Conservation (phyloP, 2,113 vertebrate species). For the Turnix velox region DNA sequence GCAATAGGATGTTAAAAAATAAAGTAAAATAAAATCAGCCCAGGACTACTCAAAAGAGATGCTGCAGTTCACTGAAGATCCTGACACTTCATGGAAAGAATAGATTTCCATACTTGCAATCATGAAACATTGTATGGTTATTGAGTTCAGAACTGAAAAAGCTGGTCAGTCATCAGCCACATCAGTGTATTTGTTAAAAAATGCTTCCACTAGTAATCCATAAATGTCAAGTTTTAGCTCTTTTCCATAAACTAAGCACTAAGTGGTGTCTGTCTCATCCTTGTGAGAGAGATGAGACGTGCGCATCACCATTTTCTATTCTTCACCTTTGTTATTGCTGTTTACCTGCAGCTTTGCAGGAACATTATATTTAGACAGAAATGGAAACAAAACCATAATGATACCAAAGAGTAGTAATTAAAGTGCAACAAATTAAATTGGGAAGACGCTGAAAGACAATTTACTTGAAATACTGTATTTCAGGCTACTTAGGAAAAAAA, state of each 20-base stretch:
- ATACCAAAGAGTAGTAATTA: slow-evolving; percentile 23
- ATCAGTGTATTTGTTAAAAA: too few relatives aligned
- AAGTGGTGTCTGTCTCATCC: not conserved
- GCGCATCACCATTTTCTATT: not conserved
- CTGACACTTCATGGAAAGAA: not conserved
- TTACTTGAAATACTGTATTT: not conserved
- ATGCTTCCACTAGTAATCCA: not conserved
- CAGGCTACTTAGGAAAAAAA: not conserved
- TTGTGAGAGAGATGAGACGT: not conserved
- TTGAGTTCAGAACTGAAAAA: too few relatives aligned
- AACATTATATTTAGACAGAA: not conserved
- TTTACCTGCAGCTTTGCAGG: not conserved
- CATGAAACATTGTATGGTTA: too few relatives aligned
- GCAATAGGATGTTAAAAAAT: not conserved
- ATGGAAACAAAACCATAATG: not conserved
- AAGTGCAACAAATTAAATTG: not conserved
- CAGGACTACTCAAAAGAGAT: not conserved
- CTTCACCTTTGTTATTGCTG: not conserved
- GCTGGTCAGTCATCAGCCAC: too few relatives aligned
- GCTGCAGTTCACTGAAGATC: not conserved
- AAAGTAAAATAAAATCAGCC: not conserved
- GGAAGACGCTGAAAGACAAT: not conserved
- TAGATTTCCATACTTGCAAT: not conserved
- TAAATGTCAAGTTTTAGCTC: slow-evolving; percentile 1
- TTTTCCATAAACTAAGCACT: not conserved